Evolutionary conservation across 2,113 vertebrate genomes (phyloP).

Genomic region (Aphyosemion australe): DNA sequence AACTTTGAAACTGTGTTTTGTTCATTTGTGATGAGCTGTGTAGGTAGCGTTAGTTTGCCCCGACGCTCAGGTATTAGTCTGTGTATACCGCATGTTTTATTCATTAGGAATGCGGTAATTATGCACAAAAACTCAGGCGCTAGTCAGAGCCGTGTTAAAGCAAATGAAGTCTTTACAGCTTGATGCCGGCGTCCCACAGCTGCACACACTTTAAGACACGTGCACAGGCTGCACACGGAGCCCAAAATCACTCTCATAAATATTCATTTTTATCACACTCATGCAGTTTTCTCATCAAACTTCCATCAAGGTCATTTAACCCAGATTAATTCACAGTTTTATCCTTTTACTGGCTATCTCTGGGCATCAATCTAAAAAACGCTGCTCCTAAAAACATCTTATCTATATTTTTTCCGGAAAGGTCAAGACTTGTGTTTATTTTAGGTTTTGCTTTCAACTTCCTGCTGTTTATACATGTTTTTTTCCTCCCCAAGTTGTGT

Average conservation of each 20-base stretch:
- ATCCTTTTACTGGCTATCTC: conserved; percentile 27
- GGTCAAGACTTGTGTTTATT: conserved; percentile 25
- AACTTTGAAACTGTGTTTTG: neutral
- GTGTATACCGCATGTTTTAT: conserved; percentile 71
- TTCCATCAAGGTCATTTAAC: conserved; percentile 52
- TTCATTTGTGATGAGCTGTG: conserved; percentile 21
- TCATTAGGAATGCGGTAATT: conserved; percentile 72
- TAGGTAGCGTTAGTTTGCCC: conserved; percentile 31
- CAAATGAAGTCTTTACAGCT: conserved; percentile 27
- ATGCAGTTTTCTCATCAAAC: conserved; percentile 27
- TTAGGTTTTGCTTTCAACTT: conserved; percentile 32
- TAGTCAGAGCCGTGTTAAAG: conserved; percentile 25
- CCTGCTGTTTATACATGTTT: conserved; percentile 15
- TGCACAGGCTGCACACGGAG: conserved; percentile 9
- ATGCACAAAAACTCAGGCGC: conserved; percentile 44
- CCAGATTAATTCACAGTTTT: conserved; percentile 47
- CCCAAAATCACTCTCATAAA: conserved; percentile 37
- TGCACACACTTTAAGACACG: conserved; percentile 26
- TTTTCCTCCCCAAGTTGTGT: conserved; percentile 13
- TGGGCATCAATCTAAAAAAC: neutral
- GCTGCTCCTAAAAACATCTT: neutral
- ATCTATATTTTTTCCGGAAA: conserved; percentile 9
- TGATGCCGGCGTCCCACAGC: neutral
- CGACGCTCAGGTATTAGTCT: conserved; percentile 43
- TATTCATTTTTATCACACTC: conserved; percentile 44